phyloP scores from a whole-genome alignment of 2,113 vertebrate species.

The Hypocryptadius cinnamomeus region DNA sequence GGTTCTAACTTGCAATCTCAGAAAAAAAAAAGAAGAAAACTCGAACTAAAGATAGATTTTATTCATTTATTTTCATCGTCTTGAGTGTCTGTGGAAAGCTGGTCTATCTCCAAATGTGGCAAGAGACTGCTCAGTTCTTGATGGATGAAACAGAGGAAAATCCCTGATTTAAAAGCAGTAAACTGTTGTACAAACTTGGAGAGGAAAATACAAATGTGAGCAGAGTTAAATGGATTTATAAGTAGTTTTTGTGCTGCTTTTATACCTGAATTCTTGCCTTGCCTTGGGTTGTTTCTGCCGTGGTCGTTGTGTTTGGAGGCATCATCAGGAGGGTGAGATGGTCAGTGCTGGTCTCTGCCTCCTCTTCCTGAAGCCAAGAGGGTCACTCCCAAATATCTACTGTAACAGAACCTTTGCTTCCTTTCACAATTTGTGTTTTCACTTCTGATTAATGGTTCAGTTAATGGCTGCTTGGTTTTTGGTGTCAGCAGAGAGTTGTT shows the following conservation, averaged over 20 bases:
- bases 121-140: neutral
- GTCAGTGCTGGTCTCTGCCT: neutral
- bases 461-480: neutral
- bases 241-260: neutral
- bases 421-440: neutral
- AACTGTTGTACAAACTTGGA: neutral
- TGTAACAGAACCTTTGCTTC: neutral
- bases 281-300: neutral
- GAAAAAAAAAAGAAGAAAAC: no score
- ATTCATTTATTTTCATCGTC: slow-evolving; percentile 13
- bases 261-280: neutral
- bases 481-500: neutral
- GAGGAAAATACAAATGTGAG: neutral
- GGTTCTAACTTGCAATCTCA: slow-evolving; percentile 2
- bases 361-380: neutral
- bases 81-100: slow-evolving; percentile 23
- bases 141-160: slow-evolving; percentile 35
- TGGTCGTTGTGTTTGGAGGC: neutral
- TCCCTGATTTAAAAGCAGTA: neutral
- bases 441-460: neutral
- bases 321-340: neutral
- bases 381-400: neutral
- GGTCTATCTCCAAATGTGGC: neutral
- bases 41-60: neutral
- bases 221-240: neutral